Evolutionary conservation across 2,888 invertebrate species (phyloP), one percentile per base, ranked within the genome.

Genomic region (Myopa tessellatipennis): DNA sequence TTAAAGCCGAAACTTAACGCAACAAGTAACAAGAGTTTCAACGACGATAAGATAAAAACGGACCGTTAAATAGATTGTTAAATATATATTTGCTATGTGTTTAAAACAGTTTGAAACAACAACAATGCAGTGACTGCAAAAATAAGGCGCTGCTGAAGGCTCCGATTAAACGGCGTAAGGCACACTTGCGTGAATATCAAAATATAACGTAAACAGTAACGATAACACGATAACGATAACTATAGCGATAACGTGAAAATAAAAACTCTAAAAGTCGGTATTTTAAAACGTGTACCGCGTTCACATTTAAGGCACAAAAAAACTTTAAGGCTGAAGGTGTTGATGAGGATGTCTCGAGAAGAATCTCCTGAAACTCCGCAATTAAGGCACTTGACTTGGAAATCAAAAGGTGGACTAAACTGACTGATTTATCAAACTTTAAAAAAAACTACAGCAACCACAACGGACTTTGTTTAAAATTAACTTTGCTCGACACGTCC

Each of bases 1-100:
- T 34, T n/a, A 45, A 45, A 74, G 78, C 78, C 79, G 79, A 78
- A 77, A 80, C 78, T 79, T 80, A 81, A 81, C 77, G 80, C 69
- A 61, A 77, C 65, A 73, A 61, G 52, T 71, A 76, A 63, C 4
- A 63, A 8, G 18, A 63, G 26, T 58, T 71, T 55, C 36, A 71
- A 71, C 63, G 73, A 34, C 38, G n/a, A 18, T 26, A 50, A 50
- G 16, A n/a, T n/a, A 58, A 58, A 58, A n/a, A 40, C 8, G 45
- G 4, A 40, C 45, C 18, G 26, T 26, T 63, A n/a, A 50, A 61
- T 34, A 69, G 34, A 67, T 8, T 18, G 14, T 34, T 61, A 61
- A 16, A 40, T 67, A 68, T 18, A 69, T 52, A 26, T 26, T 26
- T 45, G 45, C 6, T 8, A 10, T 45, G 70, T 63, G 38, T 26